These are phyloP conservation scores for Scalopus aquaticus DNA, from an alignment of 2,113 vertebrate genomes.

Conservation along the genomic window DNA sequence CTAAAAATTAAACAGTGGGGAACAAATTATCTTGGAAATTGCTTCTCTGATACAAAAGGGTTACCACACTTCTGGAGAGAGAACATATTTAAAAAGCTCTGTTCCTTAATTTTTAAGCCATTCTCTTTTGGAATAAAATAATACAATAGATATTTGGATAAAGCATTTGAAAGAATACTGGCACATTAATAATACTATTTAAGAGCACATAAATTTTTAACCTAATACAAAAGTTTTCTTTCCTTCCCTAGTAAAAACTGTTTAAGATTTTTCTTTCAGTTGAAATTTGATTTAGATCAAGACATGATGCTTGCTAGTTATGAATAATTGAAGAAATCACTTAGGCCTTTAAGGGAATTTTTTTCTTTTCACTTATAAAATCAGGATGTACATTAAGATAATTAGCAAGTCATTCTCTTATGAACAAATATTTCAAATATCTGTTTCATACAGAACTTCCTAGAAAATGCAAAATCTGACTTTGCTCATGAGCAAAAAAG, in stretches of 20 bases:
- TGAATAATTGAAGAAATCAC: not conserved
- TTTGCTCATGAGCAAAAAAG: not conserved
- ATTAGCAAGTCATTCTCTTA: not conserved
- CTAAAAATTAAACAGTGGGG: not conserved
- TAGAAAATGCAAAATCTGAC: not conserved
- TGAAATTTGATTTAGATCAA: not conserved
- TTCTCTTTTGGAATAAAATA: not conserved
- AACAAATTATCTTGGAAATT: not conserved
- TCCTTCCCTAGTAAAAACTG: not conserved
- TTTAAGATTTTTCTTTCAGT: not conserved
- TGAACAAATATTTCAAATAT: not conserved
- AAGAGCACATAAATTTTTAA: not conserved
- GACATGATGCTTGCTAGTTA: not conserved
- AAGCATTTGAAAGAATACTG: not conserved
- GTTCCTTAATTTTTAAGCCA: not conserved
- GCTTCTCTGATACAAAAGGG: not conserved
- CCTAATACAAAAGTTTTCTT: not conserved
- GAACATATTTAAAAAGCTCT: not conserved
- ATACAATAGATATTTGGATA: not conserved
- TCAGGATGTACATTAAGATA: not conserved
- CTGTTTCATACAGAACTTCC: not conserved
- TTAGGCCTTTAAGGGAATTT: not conserved
- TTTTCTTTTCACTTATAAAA: not conserved
- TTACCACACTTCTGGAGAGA: not conserved
- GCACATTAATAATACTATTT: not conserved